Evolutionary conservation across 2,113 vertebrate genomes (phyloP).

Genomic region (Channa argus): DNA sequence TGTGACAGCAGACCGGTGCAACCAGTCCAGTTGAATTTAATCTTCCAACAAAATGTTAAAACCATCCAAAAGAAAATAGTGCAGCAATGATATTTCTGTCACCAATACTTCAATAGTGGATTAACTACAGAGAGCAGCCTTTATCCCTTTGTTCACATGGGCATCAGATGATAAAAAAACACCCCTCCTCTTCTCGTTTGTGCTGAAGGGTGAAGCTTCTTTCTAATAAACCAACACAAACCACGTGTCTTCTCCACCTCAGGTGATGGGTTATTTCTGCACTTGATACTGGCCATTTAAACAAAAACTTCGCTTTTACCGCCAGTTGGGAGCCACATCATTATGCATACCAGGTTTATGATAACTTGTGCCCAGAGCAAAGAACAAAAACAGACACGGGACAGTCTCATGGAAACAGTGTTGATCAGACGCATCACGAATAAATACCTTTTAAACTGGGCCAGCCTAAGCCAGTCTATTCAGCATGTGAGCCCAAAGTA

Average conservation of each 20-base stretch:
- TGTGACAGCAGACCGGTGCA: constrained; percentile 28
- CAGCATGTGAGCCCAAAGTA: constrained; percentile 19
- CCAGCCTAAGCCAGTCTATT: constrained; percentile 31
- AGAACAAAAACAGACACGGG: constrained; percentile 12
- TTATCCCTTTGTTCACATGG: constrained; percentile 22
- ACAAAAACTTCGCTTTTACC: not conserved
- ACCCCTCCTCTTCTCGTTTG: constrained; percentile 47
- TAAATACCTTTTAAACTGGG: constrained; percentile 40
- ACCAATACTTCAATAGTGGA: not conserved
- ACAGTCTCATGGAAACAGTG: constrained; percentile 15
- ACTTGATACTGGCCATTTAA: constrained; percentile 2
- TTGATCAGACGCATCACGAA: constrained; percentile 20
- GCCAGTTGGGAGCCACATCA: not conserved
- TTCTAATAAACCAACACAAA: constrained; percentile 18
- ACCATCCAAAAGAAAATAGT: not conserved
- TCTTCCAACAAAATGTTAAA: constrained; percentile 18
- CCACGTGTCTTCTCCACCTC: constrained; percentile 21
- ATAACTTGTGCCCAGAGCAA: not conserved
- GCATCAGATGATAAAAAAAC: constrained; percentile 27
- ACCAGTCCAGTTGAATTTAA: constrained; percentile 53
- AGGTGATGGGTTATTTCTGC: constrained; percentile 34
- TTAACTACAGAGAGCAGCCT: constrained; percentile 11
- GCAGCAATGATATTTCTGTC: not conserved
- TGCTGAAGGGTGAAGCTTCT: constrained; percentile 19
- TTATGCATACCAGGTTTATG: constrained; percentile 8